Percentiles rank a stretch among this genome's conserved stretches.
These are phyloP conservation scores for Panurus biarmicus DNA, from an alignment of 2,113 vertebrate genomes.

Conservation along the genomic window DNA sequence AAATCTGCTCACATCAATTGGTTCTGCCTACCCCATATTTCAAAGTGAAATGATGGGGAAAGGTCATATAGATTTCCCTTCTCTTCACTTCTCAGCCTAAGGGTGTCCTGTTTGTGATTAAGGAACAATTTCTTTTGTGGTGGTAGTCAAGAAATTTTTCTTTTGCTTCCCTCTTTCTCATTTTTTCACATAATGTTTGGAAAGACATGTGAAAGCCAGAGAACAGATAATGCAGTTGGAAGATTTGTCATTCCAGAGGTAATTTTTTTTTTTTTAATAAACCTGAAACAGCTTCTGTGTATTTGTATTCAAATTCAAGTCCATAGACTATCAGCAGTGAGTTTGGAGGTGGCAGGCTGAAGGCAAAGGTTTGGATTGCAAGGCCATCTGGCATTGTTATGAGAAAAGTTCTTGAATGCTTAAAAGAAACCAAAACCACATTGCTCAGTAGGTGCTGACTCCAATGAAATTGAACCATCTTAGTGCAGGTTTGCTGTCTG, in stretches of 20 bases:
- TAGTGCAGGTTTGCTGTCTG: not conserved
- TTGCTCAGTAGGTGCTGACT: constrained; percentile 45
- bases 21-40: constrained; percentile 52
- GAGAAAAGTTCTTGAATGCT: not conserved
- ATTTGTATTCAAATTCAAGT: not conserved
- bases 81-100: constrained; percentile 18
- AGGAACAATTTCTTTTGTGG: constrained; percentile 8
- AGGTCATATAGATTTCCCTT: constrained; percentile 13
- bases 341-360: not conserved
- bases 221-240: not conserved
- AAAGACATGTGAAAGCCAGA: not conserved
- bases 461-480: constrained; percentile 19
- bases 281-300: not conserved
- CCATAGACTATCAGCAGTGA: not conserved
- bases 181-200: not conserved
- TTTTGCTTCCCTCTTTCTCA: not conserved
- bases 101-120: constrained; percentile 54
- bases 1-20: constrained; percentile 46
- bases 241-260: not conserved
- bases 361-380: not conserved
- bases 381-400: not conserved
- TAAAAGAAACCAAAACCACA: constrained; percentile 17
- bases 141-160: not conserved
- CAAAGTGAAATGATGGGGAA: constrained; percentile 36
- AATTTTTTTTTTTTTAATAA: not conserved